phyloP scores from a whole-genome alignment of 2,113 vertebrate genomes.

The Phocoena phocoena region DNA sequence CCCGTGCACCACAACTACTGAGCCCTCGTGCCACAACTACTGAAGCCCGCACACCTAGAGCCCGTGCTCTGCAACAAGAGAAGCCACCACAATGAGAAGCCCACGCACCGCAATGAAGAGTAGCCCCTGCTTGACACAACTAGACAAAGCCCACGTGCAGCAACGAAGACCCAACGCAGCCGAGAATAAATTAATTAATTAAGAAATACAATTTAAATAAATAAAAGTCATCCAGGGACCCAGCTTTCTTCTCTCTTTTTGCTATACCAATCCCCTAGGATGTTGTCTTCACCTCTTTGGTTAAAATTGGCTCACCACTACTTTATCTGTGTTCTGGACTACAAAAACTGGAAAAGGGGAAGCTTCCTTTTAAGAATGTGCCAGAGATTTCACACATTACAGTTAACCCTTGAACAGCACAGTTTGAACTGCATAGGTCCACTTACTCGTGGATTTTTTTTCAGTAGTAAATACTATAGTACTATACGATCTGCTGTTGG shows the following conservation, averaged over 20 bases:
- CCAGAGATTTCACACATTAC: neutral
- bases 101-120: no score
- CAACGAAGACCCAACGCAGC: no score
- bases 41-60: no score
- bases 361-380: neutral
- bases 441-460: neutral
- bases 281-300: neutral
- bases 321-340: constrained; percentile 20
- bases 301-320: neutral
- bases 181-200: no score
- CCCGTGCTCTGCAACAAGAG: no score
- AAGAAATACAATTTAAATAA: no score
- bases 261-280: neutral
- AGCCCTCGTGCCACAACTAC: no score
- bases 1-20: no score
- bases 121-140: no score
- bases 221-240: neutral
- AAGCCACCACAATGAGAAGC: no score
- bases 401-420: neutral
- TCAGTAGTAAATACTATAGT: neutral
- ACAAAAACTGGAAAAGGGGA: neutral
- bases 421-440: neutral
- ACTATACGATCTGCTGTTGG: neutral
- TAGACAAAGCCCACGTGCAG: no score
- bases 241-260: neutral